A percentile compares a stretch with the other conserved stretches of the same genome.
phyloP scores from a whole-genome alignment of 2,888 invertebrate species.

The Acrobasis consociella region DNA sequence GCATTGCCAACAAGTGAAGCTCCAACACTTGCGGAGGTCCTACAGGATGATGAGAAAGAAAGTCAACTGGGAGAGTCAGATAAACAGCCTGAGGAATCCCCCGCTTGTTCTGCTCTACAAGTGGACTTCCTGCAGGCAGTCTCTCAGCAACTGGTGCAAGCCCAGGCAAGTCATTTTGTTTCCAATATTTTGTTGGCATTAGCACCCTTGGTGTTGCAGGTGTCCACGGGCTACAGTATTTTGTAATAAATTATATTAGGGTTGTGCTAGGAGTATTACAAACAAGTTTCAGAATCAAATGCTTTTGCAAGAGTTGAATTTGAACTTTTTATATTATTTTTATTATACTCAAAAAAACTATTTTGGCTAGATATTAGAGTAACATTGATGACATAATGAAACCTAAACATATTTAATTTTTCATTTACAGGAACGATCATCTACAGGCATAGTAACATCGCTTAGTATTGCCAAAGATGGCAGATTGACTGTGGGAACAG shows the following conservation, averaged over 20 bases:
- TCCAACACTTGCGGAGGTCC: constrained; percentile 70
- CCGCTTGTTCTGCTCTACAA: constrained; percentile 70
- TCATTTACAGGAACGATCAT: constrained; percentile 89
- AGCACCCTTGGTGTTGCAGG: too few species aligned
- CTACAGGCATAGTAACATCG: constrained; percentile 94
- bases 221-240: too few species aligned
- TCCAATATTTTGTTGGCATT: too few species aligned
- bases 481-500: constrained; percentile 95
- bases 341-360: too few species aligned
- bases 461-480: constrained; percentile 87
- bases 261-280: too few species aligned
- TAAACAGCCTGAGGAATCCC: constrained; percentile 52
- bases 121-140: constrained; percentile 90
- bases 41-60: constrained; percentile 59
- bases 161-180: constrained; percentile 84
- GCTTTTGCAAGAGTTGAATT: too few species aligned
- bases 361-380: too few species aligned
- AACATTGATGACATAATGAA: too few species aligned
- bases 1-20: constrained; percentile 72
- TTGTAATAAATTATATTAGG: too few species aligned
- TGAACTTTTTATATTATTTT: too few species aligned
- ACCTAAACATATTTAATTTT: not conserved
- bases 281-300: too few species aligned
- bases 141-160: constrained; percentile 93
- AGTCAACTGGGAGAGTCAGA: constrained; percentile 39